Percentiles rank a stretch among this genome's conserved stretches.
phyloP scores from a whole-genome alignment of 2,888 invertebrate species.

The Mythimna albipuncta region DNA sequence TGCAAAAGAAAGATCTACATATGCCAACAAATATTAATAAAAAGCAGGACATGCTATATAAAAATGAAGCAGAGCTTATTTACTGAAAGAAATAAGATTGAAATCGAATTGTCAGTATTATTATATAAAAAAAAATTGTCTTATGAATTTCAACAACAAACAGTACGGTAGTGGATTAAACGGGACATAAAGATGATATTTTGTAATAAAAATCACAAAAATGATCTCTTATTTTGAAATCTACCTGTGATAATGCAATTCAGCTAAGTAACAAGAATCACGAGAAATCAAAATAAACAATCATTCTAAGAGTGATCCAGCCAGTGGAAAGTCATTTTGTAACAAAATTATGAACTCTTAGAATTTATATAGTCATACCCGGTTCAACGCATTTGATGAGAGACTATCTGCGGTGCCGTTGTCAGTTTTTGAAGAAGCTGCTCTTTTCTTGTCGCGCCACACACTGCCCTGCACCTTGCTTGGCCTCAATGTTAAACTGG shows the following conservation, averaged over 20 bases:
- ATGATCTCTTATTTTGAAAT: constrained; percentile 20
- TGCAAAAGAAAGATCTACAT: constrained; percentile 37
- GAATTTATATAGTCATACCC: constrained; percentile 68
- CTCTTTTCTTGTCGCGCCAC: constrained; percentile 62
- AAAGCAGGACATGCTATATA: constrained; percentile 21
- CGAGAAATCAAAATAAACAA: constrained; percentile 30
- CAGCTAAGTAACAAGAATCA: constrained; percentile 10
- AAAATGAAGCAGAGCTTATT: constrained; percentile 15
- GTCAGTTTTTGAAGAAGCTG: constrained; percentile 51
- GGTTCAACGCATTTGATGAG: constrained; percentile 65
- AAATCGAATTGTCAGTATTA: constrained; percentile 32
- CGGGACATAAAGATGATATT: constrained; percentile 1
- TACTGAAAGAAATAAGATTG: constrained; percentile 25
- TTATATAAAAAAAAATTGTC: constrained; percentile 10
- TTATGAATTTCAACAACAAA: constrained; percentile 17
- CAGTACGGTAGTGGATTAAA: not conserved
- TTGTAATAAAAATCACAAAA: constrained; percentile 7
- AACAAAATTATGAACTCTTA: constrained; percentile 22
- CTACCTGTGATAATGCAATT: constrained; percentile 4
- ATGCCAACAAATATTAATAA: constrained; percentile 23
- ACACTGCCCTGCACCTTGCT: constrained; percentile 38
- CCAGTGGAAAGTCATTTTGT: constrained; percentile 9
- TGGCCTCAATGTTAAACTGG: constrained; percentile 64
- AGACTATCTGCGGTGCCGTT: constrained; percentile 58
- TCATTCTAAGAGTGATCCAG: constrained; percentile 16